Base-by-base conservation (phyloP, 2,113 vertebrate genomes). In the Callochromis pleurospilus region DNA sequence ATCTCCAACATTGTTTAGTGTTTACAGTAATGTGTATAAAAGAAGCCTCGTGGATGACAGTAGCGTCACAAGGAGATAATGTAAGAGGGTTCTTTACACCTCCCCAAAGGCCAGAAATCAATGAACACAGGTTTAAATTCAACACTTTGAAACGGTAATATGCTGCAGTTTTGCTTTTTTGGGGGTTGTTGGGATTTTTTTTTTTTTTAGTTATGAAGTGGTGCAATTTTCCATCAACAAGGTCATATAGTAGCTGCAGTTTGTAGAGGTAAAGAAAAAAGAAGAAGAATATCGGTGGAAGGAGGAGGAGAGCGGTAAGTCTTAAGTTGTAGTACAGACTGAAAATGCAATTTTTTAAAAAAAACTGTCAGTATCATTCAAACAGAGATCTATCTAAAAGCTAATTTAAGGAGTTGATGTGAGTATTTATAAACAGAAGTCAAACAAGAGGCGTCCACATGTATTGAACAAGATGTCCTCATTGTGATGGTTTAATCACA, bases 341-440 rank as follows among this genome's bases (percentile, higher is more conserved):
- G 24, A 65, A 68, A 85, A 65, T 9, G 6, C 3, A 9, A 47
- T 55, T 24, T 6, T 0, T 6, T 0, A 0, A 2, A 33, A 29
- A 56, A 62, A 62, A 53, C 6, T 51, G 21, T 40, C 4, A 79
- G 40, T 4, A 36, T 53, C 31, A 38, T 2, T 49, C 36, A 75
- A 70, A 86, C 24, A 55, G 31, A 73, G 70, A 77, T 45, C 36
- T 14, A 73, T 56, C 19, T 47, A 65, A n/a, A 26, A 31, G 17
- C 47, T 73, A 70, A 45, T 56, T 49, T 40, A 56, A 21, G 19
- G 40, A 79, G 10, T 21, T 29, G 29, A 62, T 36, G 33, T 19
- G 33, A 40, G 56, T 60, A 60, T 60, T 26, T 29, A 15, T 73
- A 5, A 36, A 75, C 26, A 73, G 21, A 19, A 60, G 70, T 17